Base-by-base conservation (phyloP, 2,797 vertebrate genomes). In the Linurgus olivaceus region DNA sequence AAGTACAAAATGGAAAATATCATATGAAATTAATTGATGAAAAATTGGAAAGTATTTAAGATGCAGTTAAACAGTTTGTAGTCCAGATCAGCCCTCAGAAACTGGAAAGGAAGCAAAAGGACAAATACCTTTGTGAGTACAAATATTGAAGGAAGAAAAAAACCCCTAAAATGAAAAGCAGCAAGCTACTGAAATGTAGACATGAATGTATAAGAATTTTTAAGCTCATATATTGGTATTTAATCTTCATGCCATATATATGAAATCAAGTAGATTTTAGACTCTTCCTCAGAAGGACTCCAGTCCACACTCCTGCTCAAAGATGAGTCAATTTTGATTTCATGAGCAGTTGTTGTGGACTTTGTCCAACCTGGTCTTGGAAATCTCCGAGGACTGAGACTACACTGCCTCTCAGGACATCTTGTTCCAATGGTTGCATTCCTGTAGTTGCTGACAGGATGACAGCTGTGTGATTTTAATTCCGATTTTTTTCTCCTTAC, bases 221-320 rank as follows among this genome's bases (percentile, higher is more conserved):
- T 17, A 81, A 83, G 25, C 4, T 71, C 37, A 29, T 54, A 15
- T 52, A 40, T 42, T 42, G 6, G 1, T 52, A 38, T 59, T 65
- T 83, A 52, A 78, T 26, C 44, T 57, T 84, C 19, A 20, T 4
- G 68, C n/a, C 4, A 48, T 18, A 21, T 13, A 18, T 28, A 33
- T 5, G 3, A 13, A 51, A 3, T 29, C 28, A 18, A 42, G 67
- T 42, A 74, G 42, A 44, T 86, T 67, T 76, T 37, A 45, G 28
- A 81, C 8, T 2, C 8, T 26, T 54, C 26, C 35, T 70, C 3
- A 0, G 17, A 19, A 67, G n/a, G 47, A 61, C 15, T 63, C 1
- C 28, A 35, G 26, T 54, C 35, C 28, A 73, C 7, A 2, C 2
- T 73, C 10, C 23, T 40, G 25, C 33, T 74, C 29, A 48, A 75